Conservation (phyloP, 2,888 invertebrate genomes). For the Cantharis rufa region DNA sequence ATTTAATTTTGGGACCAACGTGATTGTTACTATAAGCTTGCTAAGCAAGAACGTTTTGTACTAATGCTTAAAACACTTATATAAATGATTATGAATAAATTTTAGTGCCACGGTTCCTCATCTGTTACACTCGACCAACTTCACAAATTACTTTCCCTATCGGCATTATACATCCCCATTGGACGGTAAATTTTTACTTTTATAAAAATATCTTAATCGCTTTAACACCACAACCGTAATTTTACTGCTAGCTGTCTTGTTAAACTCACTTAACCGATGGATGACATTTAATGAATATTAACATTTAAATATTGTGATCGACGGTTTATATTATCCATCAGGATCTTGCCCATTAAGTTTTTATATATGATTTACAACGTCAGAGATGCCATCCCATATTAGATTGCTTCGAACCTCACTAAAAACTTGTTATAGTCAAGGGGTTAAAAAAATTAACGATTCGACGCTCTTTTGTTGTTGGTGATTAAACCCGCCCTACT, state of each 20-base stretch:
- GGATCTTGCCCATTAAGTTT: not conserved
- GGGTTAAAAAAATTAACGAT: conserved; percentile 2
- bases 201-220: not conserved
- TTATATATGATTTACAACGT: not conserved
- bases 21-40: not conserved
- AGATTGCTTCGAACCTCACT: not conserved
- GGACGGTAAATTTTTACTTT: conserved; percentile 27
- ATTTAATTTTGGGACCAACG: conserved; percentile 23
- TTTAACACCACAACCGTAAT: conserved; percentile 1
- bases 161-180: conserved; percentile 19
- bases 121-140: conserved; percentile 10
- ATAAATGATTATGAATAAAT: conserved; percentile 14
- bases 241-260: conserved; percentile 2
- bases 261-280: not conserved
- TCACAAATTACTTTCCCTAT: conserved; percentile 11
- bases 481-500: conserved; percentile 22
- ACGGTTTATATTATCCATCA: not conserved
- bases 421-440: not conserved
- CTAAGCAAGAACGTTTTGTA: not conserved
- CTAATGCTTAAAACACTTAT: conserved; percentile 8
- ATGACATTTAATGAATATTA: not conserved
- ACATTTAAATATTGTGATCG: conserved; percentile 2
- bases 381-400: not conserved
- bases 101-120: conserved; percentile 17
- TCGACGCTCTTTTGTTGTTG: conserved; percentile 3